Conservation (phyloP, 1,140 invertebrate species). For the Hesperophylax magnus region DNA sequence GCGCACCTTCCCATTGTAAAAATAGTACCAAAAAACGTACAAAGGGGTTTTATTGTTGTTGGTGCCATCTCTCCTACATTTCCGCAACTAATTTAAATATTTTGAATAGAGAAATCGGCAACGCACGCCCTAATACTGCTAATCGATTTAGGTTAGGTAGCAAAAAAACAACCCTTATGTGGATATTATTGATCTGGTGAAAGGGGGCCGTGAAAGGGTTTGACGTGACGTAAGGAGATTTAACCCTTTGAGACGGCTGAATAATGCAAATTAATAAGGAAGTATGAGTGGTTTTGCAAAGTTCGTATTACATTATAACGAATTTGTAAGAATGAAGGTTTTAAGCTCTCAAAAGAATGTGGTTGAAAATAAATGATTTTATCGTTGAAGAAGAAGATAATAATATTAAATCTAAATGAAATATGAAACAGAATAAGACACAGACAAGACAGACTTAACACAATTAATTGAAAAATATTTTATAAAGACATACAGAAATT, state of each 20-base stretch:
- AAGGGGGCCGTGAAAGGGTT: constrained; percentile 39
- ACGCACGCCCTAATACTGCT: constrained; percentile 52
- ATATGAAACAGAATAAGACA: no score
- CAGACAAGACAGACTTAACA: no score
- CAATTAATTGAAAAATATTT: no score
- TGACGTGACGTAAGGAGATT: constrained; percentile 25
- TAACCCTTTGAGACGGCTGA: constrained; percentile 6
- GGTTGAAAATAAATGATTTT: no score
- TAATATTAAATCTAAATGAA: no score
- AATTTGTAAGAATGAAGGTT: no score
- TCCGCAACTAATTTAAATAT: constrained; percentile 28
- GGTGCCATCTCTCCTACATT: constrained; percentile 14
- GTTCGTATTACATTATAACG: no score
- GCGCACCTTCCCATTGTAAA: constrained; percentile 17
- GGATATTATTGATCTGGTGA: constrained; percentile 43
- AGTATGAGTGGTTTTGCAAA: not conserved
- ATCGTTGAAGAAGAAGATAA: no score
- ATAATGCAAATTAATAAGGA: not conserved
- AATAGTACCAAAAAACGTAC: not conserved
- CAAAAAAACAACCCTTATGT: constrained; percentile 23
- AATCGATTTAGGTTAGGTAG: constrained; percentile 45
- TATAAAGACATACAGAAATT: no score
- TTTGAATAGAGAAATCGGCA: constrained; percentile 23
- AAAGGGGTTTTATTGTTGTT: not conserved
- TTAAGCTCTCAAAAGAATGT: no score